These are phyloP conservation scores for Ooceraea biroi DNA, from an alignment of 1,140 invertebrate genomes.

Conservation along the genomic window DNA sequence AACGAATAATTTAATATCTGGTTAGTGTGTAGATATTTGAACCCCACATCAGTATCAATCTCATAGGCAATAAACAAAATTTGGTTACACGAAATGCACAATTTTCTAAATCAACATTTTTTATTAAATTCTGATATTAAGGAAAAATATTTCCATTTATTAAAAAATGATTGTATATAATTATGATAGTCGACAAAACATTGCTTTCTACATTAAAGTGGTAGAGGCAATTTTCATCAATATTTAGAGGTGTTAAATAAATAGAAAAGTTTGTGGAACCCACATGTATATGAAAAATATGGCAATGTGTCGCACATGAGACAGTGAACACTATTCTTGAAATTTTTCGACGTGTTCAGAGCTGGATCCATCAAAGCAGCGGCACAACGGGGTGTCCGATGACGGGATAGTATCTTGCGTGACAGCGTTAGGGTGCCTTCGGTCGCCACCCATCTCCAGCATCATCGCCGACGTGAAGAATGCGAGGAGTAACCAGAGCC, in stretches of 20 bases:
- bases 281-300: neutral
- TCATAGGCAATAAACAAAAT: neutral
- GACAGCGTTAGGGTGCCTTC: conserved; percentile 80
- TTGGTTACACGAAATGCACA: neutral
- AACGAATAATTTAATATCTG: conserved; percentile 83
- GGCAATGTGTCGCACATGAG: neutral
- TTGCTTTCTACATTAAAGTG: neutral
- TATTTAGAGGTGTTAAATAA: neutral
- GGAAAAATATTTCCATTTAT: neutral
- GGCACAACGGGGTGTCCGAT: conserved; percentile 78
- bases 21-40: conserved; percentile 75
- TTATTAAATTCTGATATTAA: no score
- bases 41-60: neutral
- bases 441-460: conserved; percentile 82
- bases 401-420: conserved; percentile 84
- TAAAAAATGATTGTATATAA: neutral
- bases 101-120: no score
- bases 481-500: conserved; percentile 75
- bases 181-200: neutral
- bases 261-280: neutral
- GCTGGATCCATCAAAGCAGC: conserved; percentile 81
- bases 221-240: neutral
- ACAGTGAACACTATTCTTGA: no score
- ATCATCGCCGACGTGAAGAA: conserved; percentile 83
- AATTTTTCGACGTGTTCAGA: conserved; percentile 71